Evolutionary conservation across 2,797 vertebrate genomes (phyloP), one percentile per base, ranked within the genome.

Genomic region (Amblyopsis hoosieri): DNA sequence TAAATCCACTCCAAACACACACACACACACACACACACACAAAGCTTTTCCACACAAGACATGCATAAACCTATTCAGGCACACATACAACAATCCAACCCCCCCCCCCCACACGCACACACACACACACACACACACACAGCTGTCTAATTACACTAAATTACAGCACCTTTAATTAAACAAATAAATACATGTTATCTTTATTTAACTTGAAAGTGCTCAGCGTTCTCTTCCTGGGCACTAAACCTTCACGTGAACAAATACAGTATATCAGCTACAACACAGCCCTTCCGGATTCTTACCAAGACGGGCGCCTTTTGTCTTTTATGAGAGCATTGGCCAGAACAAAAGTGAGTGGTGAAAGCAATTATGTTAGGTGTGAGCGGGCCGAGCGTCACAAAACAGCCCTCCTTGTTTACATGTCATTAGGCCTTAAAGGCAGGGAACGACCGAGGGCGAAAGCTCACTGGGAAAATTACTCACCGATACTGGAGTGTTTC

Each of bases 111-210:
- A 48, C 45, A 48, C 17, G 9, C 19, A 31, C 17, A 13, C 57
- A 31, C 45, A 48, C 57, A 23, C 57, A 19, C 45, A 57, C 55
- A 46, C 33, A 57, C 55, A 57, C 55, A 57, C 33, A 45, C 42
- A 57, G 8, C 15, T 15, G 3, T 29, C 23, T 3, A 29, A 29
- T 29, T 29, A 29, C 23, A 29, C 51, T 14, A 10, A 53, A 8
- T 10, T 53, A 53, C 23, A 29, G 23, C 23, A 29, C 23, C 23
- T 29, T 29, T 29, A 29, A 29, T 29, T 29, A 29, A 29, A 29
- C 23, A 29, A 29, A 29, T 29, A 49, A 51, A 9, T 10, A n/a
- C 7, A n/a, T 14, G n/a, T 51, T 15, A 6, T 15, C 23, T 29
- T 29, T 29, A 29, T 29, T 29, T 29, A 4, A 29, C 3, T 29